Evolutionary conservation across 2,113 vertebrate species (phyloP).

Genomic region (Salvelinus alpinus): DNA sequence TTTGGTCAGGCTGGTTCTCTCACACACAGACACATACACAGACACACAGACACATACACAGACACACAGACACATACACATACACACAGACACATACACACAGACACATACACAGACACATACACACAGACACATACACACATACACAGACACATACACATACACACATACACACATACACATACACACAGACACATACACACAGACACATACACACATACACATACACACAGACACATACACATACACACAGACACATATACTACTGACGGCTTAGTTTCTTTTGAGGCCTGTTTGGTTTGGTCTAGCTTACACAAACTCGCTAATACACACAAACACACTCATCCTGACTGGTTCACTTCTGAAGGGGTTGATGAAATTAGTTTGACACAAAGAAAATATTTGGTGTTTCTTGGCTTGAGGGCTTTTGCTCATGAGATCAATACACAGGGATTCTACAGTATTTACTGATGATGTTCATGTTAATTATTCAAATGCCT

Average conservation of each 20-base stretch:
- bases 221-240: slow-evolving; percentile 20
- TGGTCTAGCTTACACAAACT: neutral
- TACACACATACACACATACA: too few species aligned
- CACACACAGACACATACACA: slow-evolving; percentile 15
- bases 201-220: slow-evolving; percentile 18
- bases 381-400: slow-evolving; percentile 41
- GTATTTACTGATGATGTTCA: slow-evolving; percentile 1
- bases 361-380: slow-evolving; percentile 54
- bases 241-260: slow-evolving; percentile 5
- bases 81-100: slow-evolving; percentile 2
- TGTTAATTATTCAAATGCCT: slow-evolving; percentile 51
- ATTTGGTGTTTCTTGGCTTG: too few species aligned
- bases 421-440: slow-evolving; percentile 3
- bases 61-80: slow-evolving; percentile 1
- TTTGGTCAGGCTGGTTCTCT: slow-evolving; percentile 11
- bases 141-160: slow-evolving; percentile 3
- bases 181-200: slow-evolving; percentile 3
- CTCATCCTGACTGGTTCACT: slow-evolving; percentile 15
- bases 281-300: neutral
- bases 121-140: neutral
- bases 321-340: neutral
- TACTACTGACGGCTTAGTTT: too few species aligned
- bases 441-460: too few species aligned
- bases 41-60: slow-evolving; percentile 1
- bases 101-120: slow-evolving; percentile 7